Evolutionary conservation across 2,113 vertebrate species (phyloP).

Genomic region (Stegostoma tigrinum): DNA sequence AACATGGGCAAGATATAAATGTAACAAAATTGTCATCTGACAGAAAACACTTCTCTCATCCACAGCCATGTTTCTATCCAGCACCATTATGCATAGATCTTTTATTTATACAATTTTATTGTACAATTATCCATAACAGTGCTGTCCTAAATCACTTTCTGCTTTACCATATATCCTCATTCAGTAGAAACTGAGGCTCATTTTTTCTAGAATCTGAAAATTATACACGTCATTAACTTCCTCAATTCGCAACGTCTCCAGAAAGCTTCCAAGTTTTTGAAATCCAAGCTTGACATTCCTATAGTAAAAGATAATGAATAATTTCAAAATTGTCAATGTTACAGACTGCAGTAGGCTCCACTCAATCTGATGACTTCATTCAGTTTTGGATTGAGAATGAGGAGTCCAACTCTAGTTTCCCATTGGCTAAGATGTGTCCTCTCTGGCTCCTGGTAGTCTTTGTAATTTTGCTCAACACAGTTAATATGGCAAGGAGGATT

Average conservation of each 20-base stretch:
- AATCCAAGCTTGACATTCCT: background rate
- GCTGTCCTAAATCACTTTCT: background rate
- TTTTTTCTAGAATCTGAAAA: background rate
- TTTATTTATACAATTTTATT: background rate
- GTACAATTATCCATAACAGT: too few relatives aligned
- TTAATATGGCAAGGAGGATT: too few relatives aligned
- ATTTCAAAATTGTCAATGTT: too few relatives aligned
- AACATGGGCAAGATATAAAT: background rate
- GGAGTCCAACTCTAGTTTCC: too few relatives aligned
- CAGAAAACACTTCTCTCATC: background rate
- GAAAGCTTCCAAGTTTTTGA: background rate
- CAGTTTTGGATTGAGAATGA: too few relatives aligned
- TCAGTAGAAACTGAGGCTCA: background rate
- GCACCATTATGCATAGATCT: background rate
- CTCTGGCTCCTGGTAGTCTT: too few relatives aligned
- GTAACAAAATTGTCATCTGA: background rate
- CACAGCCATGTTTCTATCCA: background rate
- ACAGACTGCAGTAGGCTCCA: too few relatives aligned
- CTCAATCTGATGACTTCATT: too few relatives aligned
- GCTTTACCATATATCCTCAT: background rate
- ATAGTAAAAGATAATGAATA: too few relatives aligned
- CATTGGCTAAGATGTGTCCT: too few relatives aligned
- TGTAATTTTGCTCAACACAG: too few relatives aligned
- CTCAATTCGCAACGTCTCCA: background rate
- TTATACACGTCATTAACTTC: background rate